A percentile compares a stretch with the other conserved stretches of the same genome.
These are phyloP conservation scores for Cacatua alba DNA, from an alignment of 2,113 vertebrate species.

Conservation along the genomic window DNA sequence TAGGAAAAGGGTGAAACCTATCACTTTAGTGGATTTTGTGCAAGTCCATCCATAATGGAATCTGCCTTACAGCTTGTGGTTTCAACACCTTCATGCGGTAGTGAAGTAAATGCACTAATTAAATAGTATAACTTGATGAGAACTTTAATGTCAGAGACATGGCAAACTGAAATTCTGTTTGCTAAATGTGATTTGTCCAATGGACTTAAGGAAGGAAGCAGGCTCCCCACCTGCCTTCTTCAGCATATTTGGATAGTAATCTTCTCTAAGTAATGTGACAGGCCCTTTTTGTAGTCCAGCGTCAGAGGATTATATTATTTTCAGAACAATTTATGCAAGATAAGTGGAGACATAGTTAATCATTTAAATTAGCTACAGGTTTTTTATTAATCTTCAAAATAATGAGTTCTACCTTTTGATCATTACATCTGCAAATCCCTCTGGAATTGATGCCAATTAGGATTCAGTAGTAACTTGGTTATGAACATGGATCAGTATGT, in stretches of 20 bases:
- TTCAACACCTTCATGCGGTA: neutral
- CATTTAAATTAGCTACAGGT: slow-evolving; percentile 24
- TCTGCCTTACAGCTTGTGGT: neutral
- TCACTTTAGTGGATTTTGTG: neutral
- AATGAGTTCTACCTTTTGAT: slow-evolving; percentile 54
- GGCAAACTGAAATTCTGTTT: neutral
- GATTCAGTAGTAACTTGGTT: neutral
- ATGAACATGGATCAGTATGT: neutral
- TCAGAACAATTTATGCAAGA: slow-evolving; percentile 36
- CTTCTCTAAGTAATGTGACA: slow-evolving; percentile 25
- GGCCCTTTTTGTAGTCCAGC: neutral
- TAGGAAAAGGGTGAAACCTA: neutral
- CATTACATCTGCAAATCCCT: slow-evolving; percentile 7
- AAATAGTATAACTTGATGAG: neutral
- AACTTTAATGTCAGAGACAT: neutral
- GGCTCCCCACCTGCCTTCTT: neutral
- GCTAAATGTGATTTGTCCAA: neutral
- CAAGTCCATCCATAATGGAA: neutral
- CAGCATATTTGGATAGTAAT: slow-evolving; percentile 19
- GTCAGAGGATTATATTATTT: slow-evolving; percentile 31
- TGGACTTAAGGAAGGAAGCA: neutral
- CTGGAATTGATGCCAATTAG: slow-evolving; percentile 2
- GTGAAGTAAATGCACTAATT: neutral
- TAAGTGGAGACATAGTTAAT: slow-evolving; percentile 47
- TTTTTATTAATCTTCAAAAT: slow-evolving; percentile 46